Evolutionary conservation across 37 sponge, comb jelly and placozoan genomes (phyloP).

Genomic region (Ephydatia muelleri): DNA sequence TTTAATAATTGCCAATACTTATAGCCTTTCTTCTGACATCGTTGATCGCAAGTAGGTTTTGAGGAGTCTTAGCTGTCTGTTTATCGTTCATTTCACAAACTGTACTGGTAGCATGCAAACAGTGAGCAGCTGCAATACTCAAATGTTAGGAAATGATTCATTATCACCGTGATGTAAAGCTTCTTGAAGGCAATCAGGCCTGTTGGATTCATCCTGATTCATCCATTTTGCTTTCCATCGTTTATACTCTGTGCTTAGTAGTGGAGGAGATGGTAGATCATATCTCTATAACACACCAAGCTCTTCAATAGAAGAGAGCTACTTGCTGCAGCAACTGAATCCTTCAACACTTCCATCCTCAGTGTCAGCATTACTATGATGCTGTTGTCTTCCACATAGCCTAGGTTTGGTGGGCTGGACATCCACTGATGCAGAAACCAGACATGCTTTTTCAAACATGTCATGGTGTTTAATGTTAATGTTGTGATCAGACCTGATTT

Average conservation of each 20-base stretch:
- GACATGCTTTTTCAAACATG: too few species aligned
- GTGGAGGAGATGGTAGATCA: neutral
- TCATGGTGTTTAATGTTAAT: too few species aligned
- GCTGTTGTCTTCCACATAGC: too few species aligned
- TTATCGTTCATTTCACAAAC: neutral
- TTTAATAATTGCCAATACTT: neutral
- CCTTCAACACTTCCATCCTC: too few species aligned
- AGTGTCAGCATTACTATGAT: too few species aligned
- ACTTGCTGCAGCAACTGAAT: too few species aligned
- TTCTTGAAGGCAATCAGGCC: neutral
- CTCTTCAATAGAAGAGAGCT: too few species aligned
- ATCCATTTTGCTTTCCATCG: slow-evolving; percentile 1
- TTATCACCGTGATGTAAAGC: neutral
- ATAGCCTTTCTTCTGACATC: slow-evolving; percentile 2
- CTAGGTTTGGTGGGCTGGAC: too few species aligned
- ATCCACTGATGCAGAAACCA: too few species aligned
- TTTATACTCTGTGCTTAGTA: neutral
- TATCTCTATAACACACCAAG: too few species aligned
- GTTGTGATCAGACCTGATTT: too few species aligned
- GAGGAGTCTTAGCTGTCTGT: neutral
- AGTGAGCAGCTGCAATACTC: neutral
- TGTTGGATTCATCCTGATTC: neutral
- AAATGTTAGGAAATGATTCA: slow-evolving; percentile 8
- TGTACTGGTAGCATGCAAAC: neutral
- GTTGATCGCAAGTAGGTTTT: neutral